These are phyloP conservation scores for Lasioglossum baleicum DNA, from an alignment of 1,140 invertebrate species.

Conservation along the genomic window DNA sequence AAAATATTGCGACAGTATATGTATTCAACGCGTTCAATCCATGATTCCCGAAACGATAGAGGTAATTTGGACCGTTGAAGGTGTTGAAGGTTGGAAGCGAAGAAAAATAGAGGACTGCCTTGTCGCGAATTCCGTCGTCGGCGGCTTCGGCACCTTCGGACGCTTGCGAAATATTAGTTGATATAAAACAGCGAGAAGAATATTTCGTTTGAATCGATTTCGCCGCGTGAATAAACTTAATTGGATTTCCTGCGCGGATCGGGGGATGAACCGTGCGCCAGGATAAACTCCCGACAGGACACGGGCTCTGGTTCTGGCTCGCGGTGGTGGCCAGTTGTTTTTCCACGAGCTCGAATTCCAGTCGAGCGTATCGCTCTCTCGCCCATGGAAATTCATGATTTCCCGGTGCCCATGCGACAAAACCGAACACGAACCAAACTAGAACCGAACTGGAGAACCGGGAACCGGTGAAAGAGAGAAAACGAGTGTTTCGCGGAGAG, in stretches of 20 bases:
- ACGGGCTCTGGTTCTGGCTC: background rate
- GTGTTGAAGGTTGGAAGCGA: too few species aligned
- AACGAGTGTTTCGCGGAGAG: too few species aligned
- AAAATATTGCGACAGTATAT: too few species aligned
- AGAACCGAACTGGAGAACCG: too few species aligned
- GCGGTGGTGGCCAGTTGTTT: slow-evolving; percentile 18
- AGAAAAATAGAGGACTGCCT: background rate
- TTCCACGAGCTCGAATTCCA: background rate
- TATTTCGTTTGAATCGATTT: slow-evolving; percentile 51
- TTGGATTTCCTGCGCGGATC: slow-evolving; percentile 4
- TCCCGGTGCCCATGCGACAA: background rate
- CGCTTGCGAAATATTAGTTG: slow-evolving; percentile 22
- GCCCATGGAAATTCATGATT: slow-evolving; percentile 9
- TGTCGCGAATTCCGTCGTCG: background rate
- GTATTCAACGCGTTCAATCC: background rate
- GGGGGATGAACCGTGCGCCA: background rate
- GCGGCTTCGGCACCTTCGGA: background rate
- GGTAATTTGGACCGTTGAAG: background rate
- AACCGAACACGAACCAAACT: background rate
- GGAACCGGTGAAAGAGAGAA: too few species aligned
- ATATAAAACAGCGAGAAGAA: background rate
- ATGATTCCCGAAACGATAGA: slow-evolving; percentile 7
- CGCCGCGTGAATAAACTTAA: slow-evolving; percentile 18
- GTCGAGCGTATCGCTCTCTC: background rate
- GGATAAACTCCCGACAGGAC: background rate